phyloP scores from a whole-genome alignment of 1,140 invertebrate genomes.

The Drosophila gunungcola region DNA sequence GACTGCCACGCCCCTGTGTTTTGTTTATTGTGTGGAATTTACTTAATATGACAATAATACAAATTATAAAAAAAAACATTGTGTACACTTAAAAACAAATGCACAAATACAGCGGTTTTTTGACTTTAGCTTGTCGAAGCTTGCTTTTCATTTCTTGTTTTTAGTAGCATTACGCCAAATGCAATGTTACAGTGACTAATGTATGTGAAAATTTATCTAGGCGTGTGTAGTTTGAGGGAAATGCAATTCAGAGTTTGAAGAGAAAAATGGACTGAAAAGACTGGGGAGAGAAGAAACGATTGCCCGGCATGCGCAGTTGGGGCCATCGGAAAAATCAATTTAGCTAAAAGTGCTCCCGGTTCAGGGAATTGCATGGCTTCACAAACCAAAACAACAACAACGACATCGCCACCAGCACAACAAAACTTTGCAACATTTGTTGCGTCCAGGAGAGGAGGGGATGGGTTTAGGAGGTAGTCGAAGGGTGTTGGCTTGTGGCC shows the following conservation, averaged over 20 bases:
- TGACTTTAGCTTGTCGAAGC: too few relatives aligned
- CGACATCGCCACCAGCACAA: conserved; percentile 26
- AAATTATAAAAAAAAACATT: too few relatives aligned
- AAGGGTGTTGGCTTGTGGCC: conserved; percentile 6
- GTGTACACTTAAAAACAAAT: too few relatives aligned
- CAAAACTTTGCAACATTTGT: conserved; percentile 41
- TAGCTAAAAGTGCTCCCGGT: conserved; percentile 81
- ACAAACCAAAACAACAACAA: conserved; percentile 16
- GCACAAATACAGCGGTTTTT: too few relatives aligned
- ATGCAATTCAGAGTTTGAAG: conserved; percentile 15
- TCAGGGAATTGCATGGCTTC: conserved; percentile 60
- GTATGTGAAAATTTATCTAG: conserved; percentile 10
- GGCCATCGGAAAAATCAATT: conserved; percentile 79
- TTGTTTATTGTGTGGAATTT: too few relatives aligned
- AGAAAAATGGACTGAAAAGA: background rate
- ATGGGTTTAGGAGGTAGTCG: background rate
- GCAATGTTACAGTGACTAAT: background rate
- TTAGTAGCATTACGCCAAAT: too few relatives aligned
- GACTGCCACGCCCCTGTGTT: too few relatives aligned
- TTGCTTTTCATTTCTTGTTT: too few relatives aligned
- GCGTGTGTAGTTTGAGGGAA: conserved; percentile 14
- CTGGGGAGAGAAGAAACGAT: conserved; percentile 9
- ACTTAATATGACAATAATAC: too few relatives aligned
- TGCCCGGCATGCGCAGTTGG: conserved; percentile 78
- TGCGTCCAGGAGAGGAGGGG: conserved; percentile 18